Base-by-base conservation (phyloP, 2,797 vertebrate genomes). In the Pseudocheirus occidentalis region DNA sequence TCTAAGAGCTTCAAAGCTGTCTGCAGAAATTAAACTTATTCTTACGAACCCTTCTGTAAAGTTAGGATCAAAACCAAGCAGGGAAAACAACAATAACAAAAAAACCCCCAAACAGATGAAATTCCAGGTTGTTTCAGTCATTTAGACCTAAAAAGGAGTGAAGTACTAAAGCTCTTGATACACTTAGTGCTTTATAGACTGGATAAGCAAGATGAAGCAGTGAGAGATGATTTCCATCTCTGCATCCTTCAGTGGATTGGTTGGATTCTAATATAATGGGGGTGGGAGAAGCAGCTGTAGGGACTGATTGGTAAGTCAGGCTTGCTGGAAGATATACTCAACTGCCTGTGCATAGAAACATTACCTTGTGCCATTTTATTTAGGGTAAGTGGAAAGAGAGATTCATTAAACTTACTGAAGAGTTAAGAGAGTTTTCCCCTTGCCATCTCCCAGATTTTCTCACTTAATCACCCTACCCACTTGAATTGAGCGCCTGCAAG, bases 1-100 rank as follows among this genome's bases (percentile, higher is more conserved):
- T 92, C 91, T 55, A 81, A 96, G 96, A 91, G n/a, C 93, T 97
- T 96, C 66, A n/a, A 90, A 50, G 57, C 94, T 96, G 95, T 94
- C 90, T 54, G 50, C 56, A 94, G 95, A 97, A 95, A 95, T 91
- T 81, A 94, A 96, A 92, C 0, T 14, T 87, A 94, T 92, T 93
- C 55, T 50, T 2, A 40, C 53, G 94, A 94, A 93, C 73, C 66
- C 92, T 59, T 93, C 93, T 95, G 93, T 40, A 54, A 92, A 31
- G n/a, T 50, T 46, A 46, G 12, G 40, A 57, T 92, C 91, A 29
- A 0, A 53, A 52, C 92, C 73, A 90, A 91, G 57, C 55, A 1
- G 14, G 59, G 90, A 96, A 81, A 94, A 90, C n/a, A n/a, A n/a
- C n/a, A 55, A 16, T 13, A 59, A 59, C 58, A 58, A n/a, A 53